These are phyloP conservation scores for Nothura maculosa DNA, from an alignment of 2,797 vertebrate genomes.

Conservation along the genomic window DNA sequence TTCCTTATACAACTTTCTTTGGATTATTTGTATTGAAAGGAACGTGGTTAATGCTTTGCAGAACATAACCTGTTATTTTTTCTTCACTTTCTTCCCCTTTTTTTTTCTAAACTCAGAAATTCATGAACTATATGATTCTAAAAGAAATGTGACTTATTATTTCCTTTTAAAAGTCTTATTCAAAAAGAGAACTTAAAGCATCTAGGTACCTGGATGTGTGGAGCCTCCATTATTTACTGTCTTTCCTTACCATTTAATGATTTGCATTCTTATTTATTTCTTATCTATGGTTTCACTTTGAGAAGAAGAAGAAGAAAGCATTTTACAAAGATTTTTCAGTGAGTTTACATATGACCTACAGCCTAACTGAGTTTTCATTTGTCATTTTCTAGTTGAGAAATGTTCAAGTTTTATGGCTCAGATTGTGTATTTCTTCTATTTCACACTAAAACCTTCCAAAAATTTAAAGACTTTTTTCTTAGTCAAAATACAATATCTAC, in stretches of 20 bases:
- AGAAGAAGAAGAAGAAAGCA: not conserved
- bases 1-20: slow-evolving; percentile 11
- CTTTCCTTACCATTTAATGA: not conserved
- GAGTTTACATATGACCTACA: not conserved
- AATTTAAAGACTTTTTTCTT: not conserved
- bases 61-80: not conserved
- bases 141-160: not conserved
- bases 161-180: slow-evolving; percentile 4
- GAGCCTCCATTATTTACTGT: not conserved
- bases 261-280: slow-evolving; percentile 4
- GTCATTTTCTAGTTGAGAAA: slow-evolving; percentile 4
- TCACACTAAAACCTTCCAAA: not conserved
- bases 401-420: not conserved
- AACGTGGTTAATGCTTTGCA: not conserved
- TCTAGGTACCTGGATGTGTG: not conserved
- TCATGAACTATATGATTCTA: not conserved
- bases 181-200: not conserved
- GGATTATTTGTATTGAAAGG: slow-evolving; percentile 12
- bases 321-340: not conserved
- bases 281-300: not conserved
- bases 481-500: not conserved
- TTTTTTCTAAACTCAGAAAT: not conserved
- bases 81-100: not conserved
- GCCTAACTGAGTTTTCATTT: not conserved
- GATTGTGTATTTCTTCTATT: not conserved